Evolutionary conservation across 2,888 invertebrate genomes (phyloP), one percentile per base, ranked within the genome.

Genomic region (Drosophila setosimentum): DNA sequence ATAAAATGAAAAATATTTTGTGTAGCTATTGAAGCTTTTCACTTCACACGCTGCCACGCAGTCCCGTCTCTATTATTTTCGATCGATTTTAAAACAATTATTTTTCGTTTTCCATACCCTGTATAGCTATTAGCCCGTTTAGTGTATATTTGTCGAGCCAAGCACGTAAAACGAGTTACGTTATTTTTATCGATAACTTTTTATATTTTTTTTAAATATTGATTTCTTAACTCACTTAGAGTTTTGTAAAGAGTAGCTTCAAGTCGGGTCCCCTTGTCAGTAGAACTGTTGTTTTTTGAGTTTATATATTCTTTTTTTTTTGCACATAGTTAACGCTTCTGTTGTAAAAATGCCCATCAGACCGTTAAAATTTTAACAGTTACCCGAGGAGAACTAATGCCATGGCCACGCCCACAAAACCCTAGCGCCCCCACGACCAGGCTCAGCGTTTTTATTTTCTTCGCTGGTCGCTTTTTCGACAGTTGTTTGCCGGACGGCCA

Each of bases 321-420:
- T 63, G 78, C 74, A 82, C 80, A 89, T 84, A 89, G 87, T 89
- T 87, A 87, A 89, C 87, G 89, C 85, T 89, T 84, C 89, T 82
- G 82, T 80, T 84, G 87, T 87, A 80, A 81, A 87, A 87, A 84
- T 87, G 87, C 82, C 87, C 89, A 83, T 78, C 84, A 75, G 80
- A 80, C 80, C 80, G 89, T 73, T 89, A 76, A 89, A 83, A 89
- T 82, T 89, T 86, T 65, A 86, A 78, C 84, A 80, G 80, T 65
- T 40, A 42, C 30, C 57, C 51, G 42, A 50, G 27, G 54, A 54
- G 40, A 65, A 63, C 68, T 62, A 68, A 40, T 35, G 45, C 29
- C 51, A 32, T 29, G 30, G 64, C 70, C 60, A 59, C 68, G 51
- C 48, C 62, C 64, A 58, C 66, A 55, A 27, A 60, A 57, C 32